phyloP scores from a whole-genome alignment of 92 coral and sea anemone species.

The Palythoa heliodiscus region DNA sequence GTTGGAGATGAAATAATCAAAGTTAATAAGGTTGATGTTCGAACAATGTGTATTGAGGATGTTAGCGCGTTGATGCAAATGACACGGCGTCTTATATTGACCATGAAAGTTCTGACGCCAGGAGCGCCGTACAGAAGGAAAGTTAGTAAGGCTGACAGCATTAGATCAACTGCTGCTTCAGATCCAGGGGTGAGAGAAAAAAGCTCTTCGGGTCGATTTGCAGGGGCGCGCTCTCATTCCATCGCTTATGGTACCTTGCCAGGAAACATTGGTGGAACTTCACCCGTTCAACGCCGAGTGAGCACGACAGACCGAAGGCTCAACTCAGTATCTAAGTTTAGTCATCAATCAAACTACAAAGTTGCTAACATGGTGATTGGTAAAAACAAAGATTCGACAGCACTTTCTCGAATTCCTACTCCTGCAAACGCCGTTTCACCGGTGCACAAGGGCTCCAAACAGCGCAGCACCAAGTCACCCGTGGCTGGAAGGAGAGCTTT shows the following conservation, averaged over 20 bases:
- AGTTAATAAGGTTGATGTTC: slow-evolving; percentile 96
- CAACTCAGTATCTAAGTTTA: slow-evolving; percentile 62
- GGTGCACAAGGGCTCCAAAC: slow-evolving; percentile 56
- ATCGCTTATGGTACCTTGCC: slow-evolving; percentile 67
- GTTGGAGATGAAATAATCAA: slow-evolving; percentile 96
- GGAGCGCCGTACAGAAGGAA: slow-evolving; percentile 71
- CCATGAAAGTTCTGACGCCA: slow-evolving; percentile 98
- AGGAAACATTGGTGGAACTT: slow-evolving; percentile 51
- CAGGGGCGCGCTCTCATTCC: slow-evolving; percentile 39
- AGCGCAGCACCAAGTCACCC: slow-evolving; percentile 83
- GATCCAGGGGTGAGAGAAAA: slow-evolving; percentile 47
- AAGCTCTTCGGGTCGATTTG: slow-evolving; percentile 9
- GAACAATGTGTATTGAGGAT: slow-evolving; percentile 93
- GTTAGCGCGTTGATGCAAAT: slow-evolving; percentile 99
- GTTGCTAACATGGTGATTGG: slow-evolving; percentile 98
- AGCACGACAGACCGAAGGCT: slow-evolving; percentile 60
- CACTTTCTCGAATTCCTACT: slow-evolving; percentile 39
- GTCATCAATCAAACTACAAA: slow-evolving; percentile 93
- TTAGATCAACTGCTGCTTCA: slow-evolving; percentile 53
- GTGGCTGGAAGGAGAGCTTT: slow-evolving; percentile 87
- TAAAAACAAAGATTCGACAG: slow-evolving; percentile 76
- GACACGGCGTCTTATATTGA: slow-evolving; percentile 91
- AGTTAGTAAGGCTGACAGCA: slow-evolving; percentile 68
- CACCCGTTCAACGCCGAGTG: slow-evolving; percentile 59
- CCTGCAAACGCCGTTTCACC: slow-evolving; percentile 65